phyloP scores from a whole-genome alignment of 2,888 invertebrate genomes.

The Cephus runcator region DNA sequence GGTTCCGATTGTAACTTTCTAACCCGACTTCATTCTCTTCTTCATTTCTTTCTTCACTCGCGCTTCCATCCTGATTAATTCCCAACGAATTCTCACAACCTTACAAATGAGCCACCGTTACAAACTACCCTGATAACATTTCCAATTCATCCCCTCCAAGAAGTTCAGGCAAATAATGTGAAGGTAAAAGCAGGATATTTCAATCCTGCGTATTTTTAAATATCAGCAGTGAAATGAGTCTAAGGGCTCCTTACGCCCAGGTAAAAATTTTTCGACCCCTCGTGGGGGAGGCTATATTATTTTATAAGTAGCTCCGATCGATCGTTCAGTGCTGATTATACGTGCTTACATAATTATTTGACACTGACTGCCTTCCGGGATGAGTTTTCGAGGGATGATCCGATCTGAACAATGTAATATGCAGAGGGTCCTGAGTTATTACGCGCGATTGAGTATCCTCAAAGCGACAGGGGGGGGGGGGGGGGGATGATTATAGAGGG shows the following conservation, averaged over 20 bases:
- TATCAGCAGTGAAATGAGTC: too few species aligned
- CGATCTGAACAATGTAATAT: background rate
- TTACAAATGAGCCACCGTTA: background rate
- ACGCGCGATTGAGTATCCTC: background rate
- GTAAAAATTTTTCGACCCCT: too few species aligned
- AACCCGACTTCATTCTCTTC: too few species aligned
- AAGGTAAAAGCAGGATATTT: background rate
- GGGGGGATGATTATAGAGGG: background rate
- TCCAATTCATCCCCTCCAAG: background rate
- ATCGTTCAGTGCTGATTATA: background rate
- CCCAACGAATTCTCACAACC: background rate
- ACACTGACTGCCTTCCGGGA: background rate
- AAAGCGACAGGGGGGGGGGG: background rate
- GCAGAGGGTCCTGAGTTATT: background rate
- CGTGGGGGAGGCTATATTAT: background rate
- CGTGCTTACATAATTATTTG: background rate
- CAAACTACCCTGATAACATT: background rate
- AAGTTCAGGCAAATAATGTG: background rate
- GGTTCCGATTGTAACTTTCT: background rate
- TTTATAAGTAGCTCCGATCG: background rate
- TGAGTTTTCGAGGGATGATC: background rate
- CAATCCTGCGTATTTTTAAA: too few species aligned
- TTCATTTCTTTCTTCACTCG: background rate
- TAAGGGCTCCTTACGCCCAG: too few species aligned
- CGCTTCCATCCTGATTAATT: background rate